phyloP scores from a whole-genome alignment of 2,797 vertebrate genomes.

The Cuculus canorus region DNA sequence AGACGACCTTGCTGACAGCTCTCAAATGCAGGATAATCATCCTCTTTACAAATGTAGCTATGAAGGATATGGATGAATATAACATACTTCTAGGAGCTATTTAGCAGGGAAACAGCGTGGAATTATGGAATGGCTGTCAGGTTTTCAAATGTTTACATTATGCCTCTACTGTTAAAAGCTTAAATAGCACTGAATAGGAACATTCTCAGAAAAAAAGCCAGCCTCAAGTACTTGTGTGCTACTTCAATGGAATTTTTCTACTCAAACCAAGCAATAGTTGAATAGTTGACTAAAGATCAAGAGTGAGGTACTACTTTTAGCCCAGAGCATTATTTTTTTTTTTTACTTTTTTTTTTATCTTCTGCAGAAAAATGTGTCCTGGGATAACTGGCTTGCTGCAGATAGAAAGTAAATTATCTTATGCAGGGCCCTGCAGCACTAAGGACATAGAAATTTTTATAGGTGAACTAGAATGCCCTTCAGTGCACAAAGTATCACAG shows the following conservation, averaged over 20 bases:
- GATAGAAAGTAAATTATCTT: background rate
- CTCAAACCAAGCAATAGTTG: background rate
- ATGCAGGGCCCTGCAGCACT: background rate
- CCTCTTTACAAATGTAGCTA: background rate
- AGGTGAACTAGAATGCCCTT: background rate
- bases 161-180: background rate
- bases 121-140: background rate
- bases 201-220: background rate
- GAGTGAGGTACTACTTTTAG: background rate
- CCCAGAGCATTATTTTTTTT: background rate
- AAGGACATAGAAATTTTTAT: background rate
- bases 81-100: background rate
- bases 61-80: background rate
- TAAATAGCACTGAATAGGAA: background rate
- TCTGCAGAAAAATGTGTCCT: background rate
- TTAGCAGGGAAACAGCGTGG: background rate
- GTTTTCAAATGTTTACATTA: background rate
- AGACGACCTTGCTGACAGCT: background rate
- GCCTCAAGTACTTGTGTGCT: background rate
- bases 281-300: background rate
- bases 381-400: background rate
- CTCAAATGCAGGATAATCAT: background rate
- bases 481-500: background rate
- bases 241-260: background rate
- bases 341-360: background rate